Conservation (phyloP, 2,888 invertebrate species). For the Phytoseiulus persimilis region DNA sequence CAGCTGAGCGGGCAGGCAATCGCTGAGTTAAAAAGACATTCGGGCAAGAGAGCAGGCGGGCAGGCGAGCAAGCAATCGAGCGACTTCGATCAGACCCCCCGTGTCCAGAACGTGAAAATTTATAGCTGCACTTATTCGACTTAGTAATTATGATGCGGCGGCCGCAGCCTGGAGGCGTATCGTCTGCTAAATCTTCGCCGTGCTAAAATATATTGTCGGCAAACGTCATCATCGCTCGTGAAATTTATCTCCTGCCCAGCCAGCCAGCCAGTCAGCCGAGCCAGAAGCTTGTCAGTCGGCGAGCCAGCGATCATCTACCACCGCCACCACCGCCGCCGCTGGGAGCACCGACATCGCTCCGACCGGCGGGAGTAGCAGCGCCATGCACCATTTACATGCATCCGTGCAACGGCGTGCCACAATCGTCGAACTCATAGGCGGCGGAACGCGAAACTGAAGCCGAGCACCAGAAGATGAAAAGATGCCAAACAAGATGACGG, state of each 20-base stretch:
- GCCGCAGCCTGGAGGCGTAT: not conserved
- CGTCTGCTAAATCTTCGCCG: not conserved
- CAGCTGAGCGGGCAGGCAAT: not conserved
- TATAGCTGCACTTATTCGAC: conserved; percentile 5
- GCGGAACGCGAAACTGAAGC: too few relatives aligned
- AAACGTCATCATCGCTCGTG: not conserved
- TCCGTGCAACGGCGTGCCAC: too few relatives aligned
- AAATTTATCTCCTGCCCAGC: not conserved
- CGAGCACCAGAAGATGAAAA: too few relatives aligned
- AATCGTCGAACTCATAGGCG: too few relatives aligned
- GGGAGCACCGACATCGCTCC: not conserved
- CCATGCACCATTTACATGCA: not conserved
- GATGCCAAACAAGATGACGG: too few relatives aligned
- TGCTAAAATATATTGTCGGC: conserved; percentile 5
- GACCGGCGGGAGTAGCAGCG: not conserved
- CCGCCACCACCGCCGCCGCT: not conserved
- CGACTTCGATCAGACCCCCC: not conserved
- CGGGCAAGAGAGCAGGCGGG: not conserved
- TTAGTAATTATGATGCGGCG: not conserved
- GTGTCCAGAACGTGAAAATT: not conserved
- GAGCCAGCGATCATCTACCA: not conserved
- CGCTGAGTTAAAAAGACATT: too few relatives aligned
- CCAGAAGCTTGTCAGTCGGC: not conserved
- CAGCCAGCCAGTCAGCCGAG: not conserved
- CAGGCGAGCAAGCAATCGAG: not conserved